These are phyloP conservation scores for Mandrillus leucophaeus DNA, from an alignment of 2,113 vertebrate genomes.

Conservation along the genomic window DNA sequence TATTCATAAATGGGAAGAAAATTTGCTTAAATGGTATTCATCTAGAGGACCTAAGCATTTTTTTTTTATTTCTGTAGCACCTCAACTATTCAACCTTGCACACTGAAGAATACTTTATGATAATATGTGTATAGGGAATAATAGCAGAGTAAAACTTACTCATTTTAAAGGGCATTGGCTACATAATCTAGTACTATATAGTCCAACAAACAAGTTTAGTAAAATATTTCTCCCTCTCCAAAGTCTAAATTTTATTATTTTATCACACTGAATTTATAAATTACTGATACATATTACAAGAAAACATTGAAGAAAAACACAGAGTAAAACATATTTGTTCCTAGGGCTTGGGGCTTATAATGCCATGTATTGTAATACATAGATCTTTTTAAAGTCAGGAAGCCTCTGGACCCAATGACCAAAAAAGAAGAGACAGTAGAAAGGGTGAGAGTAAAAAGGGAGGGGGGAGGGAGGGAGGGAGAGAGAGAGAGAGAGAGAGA, in stretches of 20 bases:
- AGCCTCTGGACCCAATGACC: background rate
- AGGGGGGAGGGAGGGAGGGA: background rate
- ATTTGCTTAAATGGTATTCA: background rate
- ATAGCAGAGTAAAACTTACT: background rate
- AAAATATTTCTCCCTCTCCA: background rate
- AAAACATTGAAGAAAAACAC: background rate
- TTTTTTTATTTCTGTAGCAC: background rate
- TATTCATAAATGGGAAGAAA: background rate
- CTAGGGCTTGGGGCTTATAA: background rate
- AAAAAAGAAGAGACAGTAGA: background rate
- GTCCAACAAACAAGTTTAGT: background rate
- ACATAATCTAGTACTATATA: background rate
- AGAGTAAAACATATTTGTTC: background rate
- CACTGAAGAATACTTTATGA: background rate
- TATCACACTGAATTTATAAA: background rate
- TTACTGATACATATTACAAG: background rate
- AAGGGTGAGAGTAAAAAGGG: background rate
- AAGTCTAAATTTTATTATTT: background rate
- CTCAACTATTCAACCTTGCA: background rate
- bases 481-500: too few species aligned
- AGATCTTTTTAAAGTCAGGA: background rate
- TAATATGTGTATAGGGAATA: background rate
- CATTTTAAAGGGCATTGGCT: background rate
- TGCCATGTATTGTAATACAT: background rate
- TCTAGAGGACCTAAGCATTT: background rate